Base-by-base conservation (phyloP, 2,113 vertebrate species). In the Gnathonemus longibarbis region DNA sequence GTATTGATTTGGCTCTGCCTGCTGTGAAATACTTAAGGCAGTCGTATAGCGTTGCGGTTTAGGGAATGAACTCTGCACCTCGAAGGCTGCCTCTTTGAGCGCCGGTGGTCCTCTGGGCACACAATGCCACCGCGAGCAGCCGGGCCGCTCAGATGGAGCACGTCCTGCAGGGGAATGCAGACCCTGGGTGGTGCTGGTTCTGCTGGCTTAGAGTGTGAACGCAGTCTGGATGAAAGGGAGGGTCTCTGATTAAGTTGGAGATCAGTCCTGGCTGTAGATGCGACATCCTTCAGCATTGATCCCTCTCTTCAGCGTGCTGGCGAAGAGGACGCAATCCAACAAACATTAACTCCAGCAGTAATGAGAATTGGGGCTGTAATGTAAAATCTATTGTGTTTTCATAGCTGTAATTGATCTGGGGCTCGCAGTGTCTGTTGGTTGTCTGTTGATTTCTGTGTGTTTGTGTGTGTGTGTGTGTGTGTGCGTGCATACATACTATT, bases 361-460 rank as follows among this genome's bases (percentile, higher is more conserved):
- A 90, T 88, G 90, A 90, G 70, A 90, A 90, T 88, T 90, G 90
- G 39, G 74, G 42, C 53, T 42, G 87, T 90, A 88, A 90, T 90
- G 90, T 90, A 27, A 90, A 90, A 90, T 90, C 90, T 77, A 88
- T 90, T 84, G 90, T 88, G 70, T 90, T 88, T 88, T 90, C 90
- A 90, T 90, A 88, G 90, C 88, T 90, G 87, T 84, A 88, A 90
- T 90, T 90, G 90, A 90, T 90, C 90, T 87, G 66, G 46, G 66
- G 85, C 62, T 77, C 5, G 24, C 42, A 77, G 46, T 87, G 66
- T 90, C 89, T 77, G 85, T 58, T 52, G 66, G 66, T 80, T 90
- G 87, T 90, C 89, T 88, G 90, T 50, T 58, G 87, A 84, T 62
- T 48, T 62, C 62, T 62, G 7, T 46, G 4, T 77, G 70, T 74